Conservation (phyloP, 2,113 vertebrate genomes). For the Grantiella picta region DNA sequence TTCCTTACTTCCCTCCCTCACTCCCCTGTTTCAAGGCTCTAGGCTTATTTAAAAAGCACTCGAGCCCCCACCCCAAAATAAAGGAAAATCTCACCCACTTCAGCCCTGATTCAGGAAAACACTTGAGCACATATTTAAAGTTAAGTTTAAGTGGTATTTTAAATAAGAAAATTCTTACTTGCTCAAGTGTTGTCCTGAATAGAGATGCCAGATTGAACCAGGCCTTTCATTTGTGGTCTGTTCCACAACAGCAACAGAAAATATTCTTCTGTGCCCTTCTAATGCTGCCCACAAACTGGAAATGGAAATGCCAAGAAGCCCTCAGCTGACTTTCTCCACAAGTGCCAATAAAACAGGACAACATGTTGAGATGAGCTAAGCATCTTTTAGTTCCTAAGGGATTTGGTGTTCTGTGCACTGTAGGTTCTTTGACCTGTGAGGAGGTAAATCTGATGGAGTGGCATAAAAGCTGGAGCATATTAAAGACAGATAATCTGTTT, state of each 20-base stretch:
- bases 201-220: background rate
- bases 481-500: background rate
- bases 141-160: background rate
- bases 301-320: background rate
- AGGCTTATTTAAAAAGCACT: background rate
- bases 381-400: background rate
- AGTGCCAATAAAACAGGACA: background rate
- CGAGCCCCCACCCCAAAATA: background rate
- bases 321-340: background rate
- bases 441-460: background rate
- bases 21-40: background rate
- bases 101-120: background rate
- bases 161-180: background rate
- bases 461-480: background rate
- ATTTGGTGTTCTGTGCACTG: background rate
- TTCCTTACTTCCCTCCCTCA: background rate
- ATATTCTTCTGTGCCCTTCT: background rate
- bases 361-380: background rate
- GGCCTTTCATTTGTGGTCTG: background rate
- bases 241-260: conserved; percentile 4
- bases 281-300: background rate
- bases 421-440: background rate
- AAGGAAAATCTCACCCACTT: background rate
- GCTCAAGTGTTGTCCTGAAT: background rate
- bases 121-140: background rate